Evolutionary conservation across 2,888 invertebrate genomes (phyloP).

Genomic region (Psylliodes chrysocephalus): DNA sequence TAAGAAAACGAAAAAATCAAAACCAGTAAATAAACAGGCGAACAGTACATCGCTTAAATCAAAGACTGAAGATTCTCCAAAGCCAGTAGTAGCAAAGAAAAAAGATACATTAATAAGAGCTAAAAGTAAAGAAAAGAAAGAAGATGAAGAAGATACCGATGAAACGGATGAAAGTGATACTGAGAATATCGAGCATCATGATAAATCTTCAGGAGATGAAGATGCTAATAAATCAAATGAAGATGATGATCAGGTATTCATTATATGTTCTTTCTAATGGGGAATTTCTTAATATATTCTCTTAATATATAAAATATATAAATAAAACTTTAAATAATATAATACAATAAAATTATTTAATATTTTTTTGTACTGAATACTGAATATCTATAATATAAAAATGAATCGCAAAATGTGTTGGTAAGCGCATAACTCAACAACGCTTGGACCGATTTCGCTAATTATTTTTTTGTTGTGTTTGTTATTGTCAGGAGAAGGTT

Average conservation of each 20-base stretch:
- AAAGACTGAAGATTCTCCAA: slow-evolving; percentile 54
- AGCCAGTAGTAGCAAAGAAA: slow-evolving; percentile 46
- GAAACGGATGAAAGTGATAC: slow-evolving; percentile 68
- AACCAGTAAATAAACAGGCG: slow-evolving; percentile 43
- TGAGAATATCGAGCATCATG: slow-evolving; percentile 61
- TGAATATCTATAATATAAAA: no score
- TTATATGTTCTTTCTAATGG: not conserved
- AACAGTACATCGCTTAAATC: slow-evolving; percentile 48
- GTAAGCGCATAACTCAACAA: no score
- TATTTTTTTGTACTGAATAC: no score
- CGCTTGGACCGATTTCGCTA: no score
- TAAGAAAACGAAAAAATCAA: slow-evolving; percentile 73
- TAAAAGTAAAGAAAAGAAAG: slow-evolving; percentile 46
- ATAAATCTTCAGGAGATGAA: slow-evolving; percentile 62
- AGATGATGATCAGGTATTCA: slow-evolving; percentile 62
- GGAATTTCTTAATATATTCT: no score
- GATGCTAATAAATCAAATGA: slow-evolving; percentile 54
- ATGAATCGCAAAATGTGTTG: no score
- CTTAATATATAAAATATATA: no score
- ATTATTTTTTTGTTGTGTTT: no score
- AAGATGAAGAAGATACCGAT: slow-evolving; percentile 52
- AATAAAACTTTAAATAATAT: no score
- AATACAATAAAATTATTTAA: no score
- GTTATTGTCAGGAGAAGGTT: no score
- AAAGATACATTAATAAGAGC: slow-evolving; percentile 42